phyloP scores from a whole-genome alignment of 2,113 vertebrate species.

The Microcebus tavaratra region DNA sequence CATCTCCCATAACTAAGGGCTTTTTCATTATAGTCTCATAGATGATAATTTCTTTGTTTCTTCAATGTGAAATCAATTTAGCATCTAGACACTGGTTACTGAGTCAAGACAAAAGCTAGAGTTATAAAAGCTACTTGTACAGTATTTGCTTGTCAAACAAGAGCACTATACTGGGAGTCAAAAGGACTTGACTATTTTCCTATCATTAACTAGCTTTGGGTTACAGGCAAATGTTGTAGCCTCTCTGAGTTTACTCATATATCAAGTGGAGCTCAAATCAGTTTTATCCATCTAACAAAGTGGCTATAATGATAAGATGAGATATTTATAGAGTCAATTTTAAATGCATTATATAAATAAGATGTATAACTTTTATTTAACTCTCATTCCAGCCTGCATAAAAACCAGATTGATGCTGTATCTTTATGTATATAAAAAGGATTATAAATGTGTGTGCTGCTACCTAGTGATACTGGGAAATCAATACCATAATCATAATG shows the following conservation, averaged over 20 bases:
- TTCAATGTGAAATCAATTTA: conserved; percentile 64
- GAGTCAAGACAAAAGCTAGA: conserved; percentile 19
- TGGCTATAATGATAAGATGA: background rate
- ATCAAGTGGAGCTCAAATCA: background rate
- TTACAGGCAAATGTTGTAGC: background rate
- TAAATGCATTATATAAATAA: background rate
- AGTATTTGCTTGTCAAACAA: background rate
- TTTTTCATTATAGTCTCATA: conserved; percentile 35
- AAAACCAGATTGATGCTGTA: background rate
- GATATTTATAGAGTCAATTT: background rate
- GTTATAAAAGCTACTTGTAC: background rate
- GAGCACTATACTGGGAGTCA: background rate
- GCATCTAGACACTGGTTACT: background rate
- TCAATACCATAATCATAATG: background rate
- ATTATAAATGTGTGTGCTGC: background rate
- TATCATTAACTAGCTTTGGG: background rate
- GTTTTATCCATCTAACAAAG: background rate
- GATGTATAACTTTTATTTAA: background rate
- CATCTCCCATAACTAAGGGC: conserved; percentile 39
- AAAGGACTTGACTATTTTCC: background rate
- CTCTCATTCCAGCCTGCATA: background rate
- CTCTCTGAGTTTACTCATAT: background rate
- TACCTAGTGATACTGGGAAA: background rate
- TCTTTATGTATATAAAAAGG: background rate
- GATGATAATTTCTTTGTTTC: conserved; percentile 52